Percentiles rank a stretch among this genome's conserved stretches.
Conservation (phyloP, 2,888 invertebrate species). For the Diaprepes abbreviatus region DNA sequence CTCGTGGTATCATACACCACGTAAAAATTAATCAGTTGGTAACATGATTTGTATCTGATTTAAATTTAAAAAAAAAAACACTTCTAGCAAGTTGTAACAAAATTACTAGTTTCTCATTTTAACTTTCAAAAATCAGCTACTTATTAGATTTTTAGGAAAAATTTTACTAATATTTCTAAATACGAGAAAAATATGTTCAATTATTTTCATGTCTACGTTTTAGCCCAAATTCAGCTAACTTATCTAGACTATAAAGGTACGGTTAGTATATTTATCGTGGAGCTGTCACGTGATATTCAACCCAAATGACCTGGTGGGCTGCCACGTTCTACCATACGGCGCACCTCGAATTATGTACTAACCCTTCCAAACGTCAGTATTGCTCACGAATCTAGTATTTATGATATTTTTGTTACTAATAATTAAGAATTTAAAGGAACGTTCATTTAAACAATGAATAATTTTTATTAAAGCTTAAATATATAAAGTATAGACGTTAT, state of each 20-base stretch:
- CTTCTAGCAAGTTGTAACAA: neutral
- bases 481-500: neutral
- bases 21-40: too few species aligned
- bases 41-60: neutral
- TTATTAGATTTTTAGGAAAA: neutral
- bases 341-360: neutral
- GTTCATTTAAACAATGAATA: neutral
- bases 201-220: too few species aligned
- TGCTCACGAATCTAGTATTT: neutral
- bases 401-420: neutral
- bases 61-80: neutral
- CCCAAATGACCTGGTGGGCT: constrained; percentile 4
- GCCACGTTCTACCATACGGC: neutral
- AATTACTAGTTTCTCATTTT: neutral
- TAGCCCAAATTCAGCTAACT: neutral
- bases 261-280: neutral
- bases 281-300: neutral
- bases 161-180: neutral
- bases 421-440: neutral
- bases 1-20: too few species aligned
- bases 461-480: neutral
- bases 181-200: neutral
- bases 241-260: too few species aligned
- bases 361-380: neutral
- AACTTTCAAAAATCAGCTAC: neutral